Evolutionary conservation across 2,797 vertebrate genomes (phyloP), one percentile per base, ranked within the genome.

Genomic region (Macropus fuliginosus): DNA sequence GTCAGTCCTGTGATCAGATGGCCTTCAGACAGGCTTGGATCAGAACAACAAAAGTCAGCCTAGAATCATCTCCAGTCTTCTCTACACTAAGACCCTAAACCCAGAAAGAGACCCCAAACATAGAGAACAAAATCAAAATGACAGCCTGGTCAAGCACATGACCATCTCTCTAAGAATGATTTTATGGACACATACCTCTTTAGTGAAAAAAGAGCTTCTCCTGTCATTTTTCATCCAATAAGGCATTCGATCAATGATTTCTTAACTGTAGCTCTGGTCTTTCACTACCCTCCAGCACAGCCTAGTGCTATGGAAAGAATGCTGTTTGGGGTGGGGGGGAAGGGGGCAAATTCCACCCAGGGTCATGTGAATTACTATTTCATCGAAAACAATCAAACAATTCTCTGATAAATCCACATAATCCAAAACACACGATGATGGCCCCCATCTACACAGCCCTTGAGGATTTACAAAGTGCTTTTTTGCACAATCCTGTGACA

Each of bases 61-160:
- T 55, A 89, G 66, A 97, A 93, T 96, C 93, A 95, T 55, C 92
- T 93, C 91, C 89, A 98, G 94, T 29, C 95, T 97, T 87, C 96
- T 94, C 90, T 29, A 91, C 31, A 34, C 24, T 40, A 55, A 93
- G 29, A 46, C 87, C 55, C 3, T 1, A 28, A 5, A 1, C 16
- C 4, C 0, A 2, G 6, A 21, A 52, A 27, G 28, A 81, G 31
- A 56, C 9, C 34, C n/a, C 56, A 4, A 28, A 55, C 59, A 18
- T n/a, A 24, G 13, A 46, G 10, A 87, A 50, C 40, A 87, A 46
- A 11, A 27, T 50, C 9, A 59, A 92, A 31, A 12, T n/a, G 2
- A 55, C 59, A 16, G 46, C 0, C 0, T 21, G 56, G 92, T 40
- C 40, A 54, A 28, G 6, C n/a, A 81, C 40, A 81, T 56, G 16